Evolutionary conservation across 2,888 invertebrate species (phyloP), one percentile per base, ranked within the genome.

Genomic region (Aricia artaxerxes): DNA sequence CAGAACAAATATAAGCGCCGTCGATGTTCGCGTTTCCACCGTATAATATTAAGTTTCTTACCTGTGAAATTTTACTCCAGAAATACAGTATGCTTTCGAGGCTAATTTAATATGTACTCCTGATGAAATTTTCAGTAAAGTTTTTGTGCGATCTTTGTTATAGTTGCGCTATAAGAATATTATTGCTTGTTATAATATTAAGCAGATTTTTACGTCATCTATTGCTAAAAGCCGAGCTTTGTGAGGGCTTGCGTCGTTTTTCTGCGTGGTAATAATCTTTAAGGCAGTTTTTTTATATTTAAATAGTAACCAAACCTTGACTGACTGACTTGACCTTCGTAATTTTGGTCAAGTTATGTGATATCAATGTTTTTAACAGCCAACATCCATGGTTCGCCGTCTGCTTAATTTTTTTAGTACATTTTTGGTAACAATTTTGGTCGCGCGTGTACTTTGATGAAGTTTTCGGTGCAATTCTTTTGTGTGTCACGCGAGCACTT

Each of bases 401-500:
- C 49, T 49, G 49, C 9, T 11, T 49, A 24, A 24, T 49, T 11
- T 6, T 40, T 40, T 49, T 0, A 24, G 53, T 53, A 60, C 2
- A 57, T 60, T 53, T 24, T 40, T 78, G 40, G 73, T 78, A 79
- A 11, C 57, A 73, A 5, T 79, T 61, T 73, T 78, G 13, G 11
- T 49, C 87, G 84, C 79, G 79, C 76, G 73, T 82, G 83, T 79
- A 79, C 60, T 57, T 13, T 61, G 78, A 80, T 72, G 64, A 72
- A 78, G 84, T 82, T 87, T 89, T 84, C 85, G 87, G 87, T 89
- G 87, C 86, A 86, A 87, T 84, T 84, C 86, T 87, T 88, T 87
- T 86, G 88, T 87, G 86, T 87, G 92, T 92, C 93, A 93, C 92
- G 92, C 93, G 88, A 92, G 86, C 83, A 85, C 86, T 85, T 86